phyloP scores from a whole-genome alignment of 2,888 invertebrate species.

The Drosophila fungiperda region DNA sequence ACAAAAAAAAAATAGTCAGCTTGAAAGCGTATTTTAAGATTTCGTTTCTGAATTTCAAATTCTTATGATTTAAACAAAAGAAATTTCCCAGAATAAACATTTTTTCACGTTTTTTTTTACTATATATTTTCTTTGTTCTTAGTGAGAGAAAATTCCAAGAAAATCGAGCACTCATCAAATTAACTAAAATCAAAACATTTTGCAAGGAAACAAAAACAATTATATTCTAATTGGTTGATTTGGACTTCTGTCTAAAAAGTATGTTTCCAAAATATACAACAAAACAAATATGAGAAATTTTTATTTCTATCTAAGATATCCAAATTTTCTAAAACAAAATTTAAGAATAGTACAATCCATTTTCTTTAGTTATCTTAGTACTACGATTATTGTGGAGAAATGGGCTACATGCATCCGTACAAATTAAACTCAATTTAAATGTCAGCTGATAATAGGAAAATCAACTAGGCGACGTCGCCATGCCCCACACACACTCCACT shows the following conservation, averaged over 20 bases:
- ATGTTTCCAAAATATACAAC: neutral
- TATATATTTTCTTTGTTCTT: neutral
- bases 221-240: neutral
- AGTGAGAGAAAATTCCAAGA: neutral
- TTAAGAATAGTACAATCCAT: neutral
- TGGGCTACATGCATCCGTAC: neutral
- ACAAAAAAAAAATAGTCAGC: neutral
- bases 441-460: constrained; percentile 1
- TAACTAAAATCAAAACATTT: neutral
- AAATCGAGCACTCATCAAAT: neutral
- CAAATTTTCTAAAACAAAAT: neutral
- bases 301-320: neutral
- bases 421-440: constrained; percentile 30
- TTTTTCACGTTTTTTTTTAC: neutral
- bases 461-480: neutral
- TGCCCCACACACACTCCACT: neutral
- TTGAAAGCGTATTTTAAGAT: neutral
- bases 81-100: neutral
- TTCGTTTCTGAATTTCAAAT: neutral
- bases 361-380: neutral
- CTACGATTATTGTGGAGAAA: neutral
- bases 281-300: neutral
- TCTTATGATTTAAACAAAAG: neutral
- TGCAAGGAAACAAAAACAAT: neutral
- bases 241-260: too few species aligned